These are phyloP conservation scores for Eumeta japonica DNA, from an alignment of 1,140 invertebrate species.

Conservation along the genomic window DNA sequence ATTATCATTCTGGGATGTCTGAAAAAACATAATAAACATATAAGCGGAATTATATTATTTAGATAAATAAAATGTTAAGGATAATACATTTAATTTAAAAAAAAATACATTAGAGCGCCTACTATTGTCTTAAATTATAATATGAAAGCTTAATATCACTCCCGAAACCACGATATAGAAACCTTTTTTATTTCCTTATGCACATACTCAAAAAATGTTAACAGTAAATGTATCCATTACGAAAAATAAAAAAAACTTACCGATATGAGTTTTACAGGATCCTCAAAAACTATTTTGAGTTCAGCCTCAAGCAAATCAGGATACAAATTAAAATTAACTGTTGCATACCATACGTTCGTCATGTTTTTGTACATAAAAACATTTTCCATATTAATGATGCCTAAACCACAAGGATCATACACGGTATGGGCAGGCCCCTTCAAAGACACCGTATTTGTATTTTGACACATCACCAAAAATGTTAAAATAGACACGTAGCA, in stretches of 20 bases:
- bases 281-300: constrained; percentile 28
- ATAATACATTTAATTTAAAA: background rate
- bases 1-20: constrained; percentile 10
- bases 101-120: background rate
- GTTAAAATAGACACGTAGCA: too few relatives aligned
- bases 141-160: background rate
- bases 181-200: background rate
- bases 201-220: background rate
- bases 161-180: background rate
- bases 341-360: constrained; percentile 28
- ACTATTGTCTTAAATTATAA: background rate
- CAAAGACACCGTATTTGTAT: too few relatives aligned
- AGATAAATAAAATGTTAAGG: background rate
- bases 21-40: too few relatives aligned
- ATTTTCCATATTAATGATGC: constrained; percentile 37
- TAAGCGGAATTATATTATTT: too few relatives aligned
- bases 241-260: constrained; percentile 20
- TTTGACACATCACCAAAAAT: too few relatives aligned
- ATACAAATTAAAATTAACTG: constrained; percentile 29
- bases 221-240: constrained; percentile 1
- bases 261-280: constrained; percentile 23
- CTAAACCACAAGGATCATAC: constrained; percentile 40
- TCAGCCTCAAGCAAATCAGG: constrained; percentile 19
- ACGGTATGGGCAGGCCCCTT: constrained; percentile 29
- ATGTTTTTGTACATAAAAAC: constrained; percentile 10